These are phyloP conservation scores for Drosophila birchii DNA, from an alignment of 2,888 invertebrate genomes.

Conservation along the genomic window DNA sequence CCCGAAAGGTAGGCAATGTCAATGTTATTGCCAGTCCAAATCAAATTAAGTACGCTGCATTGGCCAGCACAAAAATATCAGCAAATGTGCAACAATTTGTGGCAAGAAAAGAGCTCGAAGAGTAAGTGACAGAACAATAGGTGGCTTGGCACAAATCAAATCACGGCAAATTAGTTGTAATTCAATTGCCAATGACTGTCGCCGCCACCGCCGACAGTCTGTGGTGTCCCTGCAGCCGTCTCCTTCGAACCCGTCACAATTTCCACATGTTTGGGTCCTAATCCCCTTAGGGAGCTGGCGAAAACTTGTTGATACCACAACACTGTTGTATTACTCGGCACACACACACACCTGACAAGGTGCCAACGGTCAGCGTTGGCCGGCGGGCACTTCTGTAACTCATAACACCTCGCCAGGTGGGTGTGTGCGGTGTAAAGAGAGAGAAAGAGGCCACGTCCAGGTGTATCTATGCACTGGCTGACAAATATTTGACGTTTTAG, in stretches of 20 bases:
- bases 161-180: constrained; percentile 75
- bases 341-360: constrained; percentile 44
- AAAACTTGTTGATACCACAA: constrained; percentile 67
- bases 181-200: constrained; percentile 61
- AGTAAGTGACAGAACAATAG: constrained; percentile 16
- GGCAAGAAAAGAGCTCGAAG: constrained; percentile 31
- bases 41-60: constrained; percentile 58
- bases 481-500: constrained; percentile 82
- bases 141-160: constrained; percentile 56
- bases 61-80: constrained; percentile 29
- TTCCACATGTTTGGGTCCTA: constrained; percentile 44
- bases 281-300: constrained; percentile 64
- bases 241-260: constrained; percentile 3
- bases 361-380: constrained; percentile 5
- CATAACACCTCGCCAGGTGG: constrained; percentile 13
- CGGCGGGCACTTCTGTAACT: constrained; percentile 21
- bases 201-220: background rate
- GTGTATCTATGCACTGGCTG: constrained; percentile 43
- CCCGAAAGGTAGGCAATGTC: background rate
- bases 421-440: background rate
- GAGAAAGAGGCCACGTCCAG: constrained; percentile 20
- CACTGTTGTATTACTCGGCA: constrained; percentile 9
- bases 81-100: constrained; percentile 43
- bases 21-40: constrained; percentile 29
- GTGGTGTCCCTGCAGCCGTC: constrained; percentile 6